These are phyloP conservation scores for Silurus asotus DNA, from an alignment of 2,113 vertebrate species.

Conservation along the genomic window DNA sequence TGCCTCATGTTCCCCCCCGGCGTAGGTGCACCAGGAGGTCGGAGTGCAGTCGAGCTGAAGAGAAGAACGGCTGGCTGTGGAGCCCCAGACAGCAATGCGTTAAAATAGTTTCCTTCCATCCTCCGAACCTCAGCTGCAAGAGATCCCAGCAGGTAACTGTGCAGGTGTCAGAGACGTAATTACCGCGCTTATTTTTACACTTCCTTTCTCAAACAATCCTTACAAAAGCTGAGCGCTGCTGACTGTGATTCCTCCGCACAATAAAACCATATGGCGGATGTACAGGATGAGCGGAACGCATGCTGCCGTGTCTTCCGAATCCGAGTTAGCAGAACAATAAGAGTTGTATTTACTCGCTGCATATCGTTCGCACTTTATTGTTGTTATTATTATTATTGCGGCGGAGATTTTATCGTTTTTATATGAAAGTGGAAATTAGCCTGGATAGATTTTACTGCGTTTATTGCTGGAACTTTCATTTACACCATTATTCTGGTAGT, in stretches of 20 bases:
- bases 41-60: conserved; percentile 79
- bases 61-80: conserved; percentile 89
- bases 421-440: background rate
- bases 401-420: background rate
- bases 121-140: conserved; percentile 85
- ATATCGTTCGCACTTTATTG: background rate
- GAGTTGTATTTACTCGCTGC: background rate
- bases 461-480: background rate
- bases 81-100: conserved; percentile 82
- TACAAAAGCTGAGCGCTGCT: conserved; percentile 37
- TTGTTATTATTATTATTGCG: background rate
- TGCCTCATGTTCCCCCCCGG: background rate
- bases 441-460: background rate
- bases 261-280: conserved; percentile 46
- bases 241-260: background rate
- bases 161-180: conserved; percentile 40
- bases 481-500: too few relatives aligned
- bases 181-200: conserved; percentile 52
- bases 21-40: conserved; percentile 83
- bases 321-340: background rate
- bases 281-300: conserved; percentile 28
- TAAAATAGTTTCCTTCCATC: conserved; percentile 78
- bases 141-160: conserved; percentile 68
- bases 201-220: conserved; percentile 40
- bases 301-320: conserved; percentile 9